phyloP scores from a whole-genome alignment of 2,888 invertebrate genomes.

The Nebria brevicollis region DNA sequence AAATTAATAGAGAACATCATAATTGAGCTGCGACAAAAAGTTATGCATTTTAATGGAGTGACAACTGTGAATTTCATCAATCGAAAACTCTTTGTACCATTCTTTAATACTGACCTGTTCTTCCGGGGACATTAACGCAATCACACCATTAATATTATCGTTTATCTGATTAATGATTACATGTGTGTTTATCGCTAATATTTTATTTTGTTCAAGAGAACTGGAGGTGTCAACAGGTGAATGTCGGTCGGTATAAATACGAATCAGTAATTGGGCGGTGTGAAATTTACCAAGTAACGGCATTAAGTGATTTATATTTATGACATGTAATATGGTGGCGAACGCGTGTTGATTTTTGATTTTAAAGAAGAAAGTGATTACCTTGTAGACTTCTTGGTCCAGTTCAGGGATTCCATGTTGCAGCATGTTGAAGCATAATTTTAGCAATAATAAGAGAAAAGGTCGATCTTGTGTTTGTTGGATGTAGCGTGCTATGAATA shows the following conservation, averaged over 20 bases:
- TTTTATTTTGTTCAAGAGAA: slow-evolving; percentile 17
- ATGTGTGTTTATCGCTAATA: neutral
- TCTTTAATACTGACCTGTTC: neutral
- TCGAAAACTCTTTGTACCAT: too few relatives aligned
- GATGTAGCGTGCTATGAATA: slow-evolving; percentile 5
- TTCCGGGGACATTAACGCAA: neutral
- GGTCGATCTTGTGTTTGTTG: neutral
- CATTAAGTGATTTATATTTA: neutral
- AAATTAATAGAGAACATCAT: too few relatives aligned
- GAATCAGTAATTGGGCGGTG: slow-evolving; percentile 11
- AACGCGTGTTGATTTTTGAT: neutral
- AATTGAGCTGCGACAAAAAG: too few relatives aligned
- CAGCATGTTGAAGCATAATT: slow-evolving; percentile 18
- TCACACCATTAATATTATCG: neutral
- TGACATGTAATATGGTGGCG: slow-evolving; percentile 10
- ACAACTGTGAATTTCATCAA: too few relatives aligned
- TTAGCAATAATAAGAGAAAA: neutral
- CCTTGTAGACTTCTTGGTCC: neutral
- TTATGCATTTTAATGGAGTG: too few relatives aligned
- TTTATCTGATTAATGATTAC: slow-evolving; percentile 3
- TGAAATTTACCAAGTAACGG: neutral
- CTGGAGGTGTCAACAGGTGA: neutral
- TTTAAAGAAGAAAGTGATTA: slow-evolving; percentile 9
- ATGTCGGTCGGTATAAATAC: neutral
- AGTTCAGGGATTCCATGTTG: neutral